Conservation (phyloP, 2,797 vertebrate species). For the Spinibarbus caldwelli region DNA sequence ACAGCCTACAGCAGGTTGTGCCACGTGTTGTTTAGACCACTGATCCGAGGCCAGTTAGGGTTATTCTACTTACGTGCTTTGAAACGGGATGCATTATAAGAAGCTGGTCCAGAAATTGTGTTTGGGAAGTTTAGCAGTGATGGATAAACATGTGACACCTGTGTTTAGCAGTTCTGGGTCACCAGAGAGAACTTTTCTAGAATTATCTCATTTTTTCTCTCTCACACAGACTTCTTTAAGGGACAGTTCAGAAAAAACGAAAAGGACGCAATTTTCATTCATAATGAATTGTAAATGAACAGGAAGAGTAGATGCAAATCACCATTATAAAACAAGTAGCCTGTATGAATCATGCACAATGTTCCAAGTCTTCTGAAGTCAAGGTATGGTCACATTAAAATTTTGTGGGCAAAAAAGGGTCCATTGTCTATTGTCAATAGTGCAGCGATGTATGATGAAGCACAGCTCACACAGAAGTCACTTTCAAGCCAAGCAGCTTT, state of each 20-base stretch:
- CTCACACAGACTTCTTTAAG: neutral
- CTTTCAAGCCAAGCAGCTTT: neutral
- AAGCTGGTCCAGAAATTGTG: conserved; percentile 1
- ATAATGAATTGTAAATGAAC: neutral
- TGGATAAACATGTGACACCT: neutral
- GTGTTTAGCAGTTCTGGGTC: neutral
- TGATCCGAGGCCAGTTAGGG: conserved; percentile 9
- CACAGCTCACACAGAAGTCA: neutral
- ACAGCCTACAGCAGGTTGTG: conserved; percentile 7
- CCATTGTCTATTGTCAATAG: neutral
- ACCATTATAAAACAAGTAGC: too few species aligned
- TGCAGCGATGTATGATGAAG: neutral
- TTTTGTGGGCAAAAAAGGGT: neutral
- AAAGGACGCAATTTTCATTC: neutral
- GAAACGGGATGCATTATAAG: neutral
- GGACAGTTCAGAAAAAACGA: neutral
- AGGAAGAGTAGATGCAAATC: neutral
- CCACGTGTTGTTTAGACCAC: conserved; percentile 13
- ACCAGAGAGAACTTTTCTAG: neutral
- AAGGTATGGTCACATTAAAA: too few species aligned
- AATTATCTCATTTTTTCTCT: neutral
- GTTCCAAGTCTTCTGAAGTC: too few species aligned
- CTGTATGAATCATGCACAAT: too few species aligned
- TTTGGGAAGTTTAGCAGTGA: neutral
- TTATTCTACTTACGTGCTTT: neutral